Percentiles rank a stretch among this genome's conserved stretches.
Evolutionary conservation across 2,888 invertebrate species (phyloP).

Genomic region (Carpatolechia fugitivella): DNA sequence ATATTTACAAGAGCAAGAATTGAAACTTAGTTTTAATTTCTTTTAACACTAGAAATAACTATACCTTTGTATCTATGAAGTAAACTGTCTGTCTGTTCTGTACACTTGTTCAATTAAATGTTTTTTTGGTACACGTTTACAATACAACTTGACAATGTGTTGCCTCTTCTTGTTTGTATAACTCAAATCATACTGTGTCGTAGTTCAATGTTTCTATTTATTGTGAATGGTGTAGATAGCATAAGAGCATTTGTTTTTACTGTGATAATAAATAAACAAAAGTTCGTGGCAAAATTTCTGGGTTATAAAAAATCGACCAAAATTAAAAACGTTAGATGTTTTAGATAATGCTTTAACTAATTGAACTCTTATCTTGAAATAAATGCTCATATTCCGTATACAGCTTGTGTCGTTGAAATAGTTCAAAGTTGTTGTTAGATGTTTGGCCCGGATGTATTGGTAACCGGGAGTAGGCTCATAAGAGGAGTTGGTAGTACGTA

Average conservation of each 20-base stretch:
- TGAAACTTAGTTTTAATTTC: too few relatives aligned
- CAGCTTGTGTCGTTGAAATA: slow-evolving; percentile 19
- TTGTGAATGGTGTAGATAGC: not conserved
- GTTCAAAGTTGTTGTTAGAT: slow-evolving; percentile 34
- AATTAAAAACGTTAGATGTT: too few relatives aligned
- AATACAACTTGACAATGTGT: too few relatives aligned
- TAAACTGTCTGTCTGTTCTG: too few relatives aligned
- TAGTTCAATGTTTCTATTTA: not conserved
- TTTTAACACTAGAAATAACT: too few relatives aligned
- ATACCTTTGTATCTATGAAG: too few relatives aligned
- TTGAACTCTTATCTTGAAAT: not conserved
- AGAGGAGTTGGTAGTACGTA: not conserved
- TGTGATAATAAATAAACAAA: not conserved
- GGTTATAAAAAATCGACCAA: not conserved
- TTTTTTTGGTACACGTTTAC: too few relatives aligned
- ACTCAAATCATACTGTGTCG: not conserved
- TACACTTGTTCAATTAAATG: too few relatives aligned
- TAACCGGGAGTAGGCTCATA: not conserved
- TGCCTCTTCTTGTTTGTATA: too few relatives aligned
- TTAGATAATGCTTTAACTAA: too few relatives aligned
- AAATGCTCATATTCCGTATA: slow-evolving; percentile 7
- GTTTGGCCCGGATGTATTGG: slow-evolving; percentile 25
- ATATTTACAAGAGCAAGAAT: too few relatives aligned
- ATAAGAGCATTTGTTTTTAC: not conserved
- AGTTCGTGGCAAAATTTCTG: not conserved